Evolutionary conservation across 2,113 vertebrate species (phyloP).

Genomic region (Pangasianodon hypophthalmus): DNA sequence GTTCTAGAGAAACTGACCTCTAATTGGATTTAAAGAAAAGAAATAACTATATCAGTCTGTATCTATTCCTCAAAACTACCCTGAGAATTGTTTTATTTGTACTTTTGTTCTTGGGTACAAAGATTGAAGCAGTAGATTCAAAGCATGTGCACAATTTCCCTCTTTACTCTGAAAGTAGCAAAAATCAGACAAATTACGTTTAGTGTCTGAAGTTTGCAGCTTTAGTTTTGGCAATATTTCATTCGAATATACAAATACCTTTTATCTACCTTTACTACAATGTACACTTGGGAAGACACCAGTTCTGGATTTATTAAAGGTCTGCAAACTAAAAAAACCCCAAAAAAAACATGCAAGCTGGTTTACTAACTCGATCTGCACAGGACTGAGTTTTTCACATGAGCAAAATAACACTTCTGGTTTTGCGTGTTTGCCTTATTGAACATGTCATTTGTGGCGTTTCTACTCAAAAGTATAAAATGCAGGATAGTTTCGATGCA

Average conservation of each 20-base stretch:
- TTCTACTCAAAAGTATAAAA: too few relatives aligned
- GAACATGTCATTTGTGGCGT: too few relatives aligned
- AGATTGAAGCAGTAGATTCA: neutral
- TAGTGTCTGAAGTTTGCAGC: neutral
- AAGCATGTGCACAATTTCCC: neutral
- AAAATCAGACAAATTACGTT: neutral
- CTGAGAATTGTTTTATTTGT: neutral
- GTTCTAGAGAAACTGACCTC: neutral
- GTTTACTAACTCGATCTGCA: too few relatives aligned
- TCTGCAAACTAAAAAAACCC: too few relatives aligned
- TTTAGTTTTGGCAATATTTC: neutral
- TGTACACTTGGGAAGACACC: neutral
- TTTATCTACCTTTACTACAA: neutral
- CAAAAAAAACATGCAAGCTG: too few relatives aligned
- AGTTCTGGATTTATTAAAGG: too few relatives aligned
- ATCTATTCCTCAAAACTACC: neutral
- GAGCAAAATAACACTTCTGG: too few relatives aligned
- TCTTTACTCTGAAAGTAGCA: too few relatives aligned
- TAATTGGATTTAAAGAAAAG: neutral
- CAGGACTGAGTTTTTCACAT: too few relatives aligned
- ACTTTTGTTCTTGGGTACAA: neutral
- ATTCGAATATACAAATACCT: neutral
- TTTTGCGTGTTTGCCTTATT: too few relatives aligned
- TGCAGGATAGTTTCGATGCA: too few relatives aligned
- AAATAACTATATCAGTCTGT: neutral